Base-by-base conservation (phyloP, 2,797 vertebrate species). In the Geotria australis region DNA sequence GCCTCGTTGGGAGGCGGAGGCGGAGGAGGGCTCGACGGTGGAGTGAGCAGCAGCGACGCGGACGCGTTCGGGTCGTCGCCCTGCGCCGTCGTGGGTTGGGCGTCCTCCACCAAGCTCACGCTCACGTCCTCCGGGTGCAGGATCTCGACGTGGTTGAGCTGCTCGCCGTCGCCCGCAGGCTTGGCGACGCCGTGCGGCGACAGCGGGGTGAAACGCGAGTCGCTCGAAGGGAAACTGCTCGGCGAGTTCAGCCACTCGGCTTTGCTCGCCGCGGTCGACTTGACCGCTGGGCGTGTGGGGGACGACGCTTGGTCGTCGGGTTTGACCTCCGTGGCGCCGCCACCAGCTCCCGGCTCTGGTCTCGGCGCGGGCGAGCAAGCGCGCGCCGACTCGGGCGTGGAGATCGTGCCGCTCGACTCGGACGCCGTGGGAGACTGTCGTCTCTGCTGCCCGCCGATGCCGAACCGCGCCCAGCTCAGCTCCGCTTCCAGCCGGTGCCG, bases 21-120 rank as follows among this genome's bases (percentile, higher is more conserved):
- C 0, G 85, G 85, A 0, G 91, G 91, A 0, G 91, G 89, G 66
- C 86, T 95, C 10, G 91, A 93, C 1, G 91, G 91, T 1, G 89
- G 91, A 1, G 91, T 99, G 51, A 96, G 77, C 83, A 96, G 80
- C 57, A 79, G 70, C 7, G 85, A 89, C 64, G 95, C 85, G 0
- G 86, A 86, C 6, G 77, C 83, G 66, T 77, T 83, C 63, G 77
- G 81, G 71, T 77, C 77, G 64, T 85, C 80, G 47, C 81, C 82
- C 62, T 75, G 79, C 15, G 69, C 70, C 0, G 76, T 81, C 61
- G 72, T 81, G 66, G 77, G 85, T 7, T 75, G 79, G 57, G 74
- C 24, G 5, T 38, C 24, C 38, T 38, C 24, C 24, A 38, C 24
- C 24, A 38, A 38, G 38, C 24, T 38, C 24, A 38, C 24, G 24